Conservation (phyloP, 64 coral and sea anemone species). For the Anthopleura sola region DNA sequence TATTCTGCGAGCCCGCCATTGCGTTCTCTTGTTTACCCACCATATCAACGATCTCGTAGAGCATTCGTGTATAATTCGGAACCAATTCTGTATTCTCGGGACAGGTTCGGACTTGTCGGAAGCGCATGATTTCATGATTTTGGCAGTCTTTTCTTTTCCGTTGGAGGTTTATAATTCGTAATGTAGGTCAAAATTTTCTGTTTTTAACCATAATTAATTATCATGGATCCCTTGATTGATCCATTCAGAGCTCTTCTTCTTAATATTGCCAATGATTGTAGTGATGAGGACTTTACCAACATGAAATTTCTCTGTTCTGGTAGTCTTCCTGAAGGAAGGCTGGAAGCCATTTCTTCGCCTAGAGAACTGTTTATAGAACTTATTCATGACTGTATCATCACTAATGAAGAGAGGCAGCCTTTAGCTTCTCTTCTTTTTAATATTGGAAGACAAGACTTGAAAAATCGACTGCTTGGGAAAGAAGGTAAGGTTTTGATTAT, state of each 20-base stretch:
- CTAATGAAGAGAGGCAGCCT: constrained; percentile 48
- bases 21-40: not conserved
- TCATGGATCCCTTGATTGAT: constrained; percentile 68
- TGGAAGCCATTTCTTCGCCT: constrained; percentile 53
- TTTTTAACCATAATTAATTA: not conserved
- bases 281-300: constrained; percentile 80
- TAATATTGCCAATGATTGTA: constrained; percentile 54
- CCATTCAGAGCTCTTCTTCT: constrained; percentile 66
- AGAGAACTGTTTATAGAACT: constrained; percentile 75
- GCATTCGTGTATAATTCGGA: not conserved
- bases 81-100: not conserved
- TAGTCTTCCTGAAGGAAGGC: constrained; percentile 59
- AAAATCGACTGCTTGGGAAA: constrained; percentile 75
- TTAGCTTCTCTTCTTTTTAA: constrained; percentile 70
- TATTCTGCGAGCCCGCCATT: not conserved
- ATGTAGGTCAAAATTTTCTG: not conserved
- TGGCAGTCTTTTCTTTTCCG: too few species aligned
- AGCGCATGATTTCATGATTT: too few species aligned
- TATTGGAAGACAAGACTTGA: constrained; percentile 71
- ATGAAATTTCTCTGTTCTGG: constrained; percentile 82
- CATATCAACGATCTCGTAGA: not conserved
- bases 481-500: constrained; percentile 53
- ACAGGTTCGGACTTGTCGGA: not conserved
- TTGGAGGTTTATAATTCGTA: not conserved
- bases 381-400: constrained; percentile 53